Base-by-base conservation (phyloP, 2,888 invertebrate species). In the Aelia acuminata region DNA sequence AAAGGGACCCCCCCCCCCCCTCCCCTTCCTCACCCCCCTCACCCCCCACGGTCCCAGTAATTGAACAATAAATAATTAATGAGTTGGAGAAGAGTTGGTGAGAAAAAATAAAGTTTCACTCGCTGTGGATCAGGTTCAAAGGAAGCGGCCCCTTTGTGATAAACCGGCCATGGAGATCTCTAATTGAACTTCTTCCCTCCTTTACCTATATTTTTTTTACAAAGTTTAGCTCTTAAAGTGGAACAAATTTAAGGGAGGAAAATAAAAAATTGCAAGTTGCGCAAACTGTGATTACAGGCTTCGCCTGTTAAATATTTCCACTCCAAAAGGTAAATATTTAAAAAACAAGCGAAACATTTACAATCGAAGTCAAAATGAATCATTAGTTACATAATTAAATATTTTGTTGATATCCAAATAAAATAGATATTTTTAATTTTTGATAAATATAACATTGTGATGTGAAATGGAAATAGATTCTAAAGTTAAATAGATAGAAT, bases 21-120 rank as follows among this genome's bases (percentile, higher is more conserved):
- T 47, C 80, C n/a, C 80, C n/a, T n/a, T n/a, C n/a, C n/a, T n/a
- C n/a, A n/a, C n/a, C 1, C 39, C 4, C 11, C 70, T n/a, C n/a
- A n/a, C n/a, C n/a, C n/a, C 75, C 75, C 39, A 75, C 43, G 43
- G 31, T 47, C 80, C n/a, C 80, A n/a, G 80, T 80, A 80, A 80
- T 80, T 80, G 80, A 80, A 80, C 80, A 80, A 80, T 80, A 80
- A 80, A 80, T 80, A 80, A 80, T 80, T 80, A 80, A 80, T 80
- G 80, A 80, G 80, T 80, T 47, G 80, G 43, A 43, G 80, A 80
- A n/a, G 80, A 80, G 80, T 80, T 80, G 80, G 80, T 3, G 43
- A 80, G 80, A 80, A 80, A 80, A 80, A 80, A 80, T 47, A 43
- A 80, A 80, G 80, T 80, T 80, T 80, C 80, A 80, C 43, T 43